A percentile compares a stretch with the other conserved stretches of the same genome.
phyloP scores from a whole-genome alignment of 2,888 invertebrate genomes.

The Andrena bucephala region DNA sequence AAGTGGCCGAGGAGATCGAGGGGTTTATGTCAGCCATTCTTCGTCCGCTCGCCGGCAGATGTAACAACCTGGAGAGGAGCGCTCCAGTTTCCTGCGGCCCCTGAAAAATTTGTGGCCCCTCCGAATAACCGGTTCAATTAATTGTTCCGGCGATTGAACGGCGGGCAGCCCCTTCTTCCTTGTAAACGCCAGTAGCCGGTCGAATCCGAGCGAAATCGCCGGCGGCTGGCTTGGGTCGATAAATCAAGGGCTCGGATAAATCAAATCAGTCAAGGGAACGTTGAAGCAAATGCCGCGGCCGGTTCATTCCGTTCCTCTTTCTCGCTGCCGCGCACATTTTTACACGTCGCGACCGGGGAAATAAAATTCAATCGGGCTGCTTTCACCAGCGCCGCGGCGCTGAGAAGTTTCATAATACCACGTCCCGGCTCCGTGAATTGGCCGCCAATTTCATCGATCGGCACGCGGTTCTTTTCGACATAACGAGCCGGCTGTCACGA shows the following conservation, averaged over 20 bases:
- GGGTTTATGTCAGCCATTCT: background rate
- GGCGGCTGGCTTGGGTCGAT: constrained; percentile 38
- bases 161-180: constrained; percentile 4
- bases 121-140: constrained; percentile 48
- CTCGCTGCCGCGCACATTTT: constrained; percentile 46
- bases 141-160: constrained; percentile 54
- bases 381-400: background rate
- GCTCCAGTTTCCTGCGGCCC: background rate
- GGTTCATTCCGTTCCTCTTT: constrained; percentile 43
- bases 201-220: constrained; percentile 45
- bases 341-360: constrained; percentile 44
- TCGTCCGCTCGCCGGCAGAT: background rate
- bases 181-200: constrained; percentile 39
- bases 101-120: constrained; percentile 40
- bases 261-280: constrained; percentile 60
- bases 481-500: background rate
- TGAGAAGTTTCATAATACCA: constrained; percentile 40
- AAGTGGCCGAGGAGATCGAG: too few relatives aligned
- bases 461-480: too few relatives aligned
- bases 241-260: constrained; percentile 58
- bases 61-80: too few relatives aligned
- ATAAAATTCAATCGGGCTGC: constrained; percentile 53
- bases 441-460: background rate
- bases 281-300: constrained; percentile 6
- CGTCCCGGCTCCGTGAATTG: background rate